Evolutionary conservation across 2,113 vertebrate species (phyloP), one percentile per base, ranked within the genome.

Genomic region (Suncus etruscus): DNA sequence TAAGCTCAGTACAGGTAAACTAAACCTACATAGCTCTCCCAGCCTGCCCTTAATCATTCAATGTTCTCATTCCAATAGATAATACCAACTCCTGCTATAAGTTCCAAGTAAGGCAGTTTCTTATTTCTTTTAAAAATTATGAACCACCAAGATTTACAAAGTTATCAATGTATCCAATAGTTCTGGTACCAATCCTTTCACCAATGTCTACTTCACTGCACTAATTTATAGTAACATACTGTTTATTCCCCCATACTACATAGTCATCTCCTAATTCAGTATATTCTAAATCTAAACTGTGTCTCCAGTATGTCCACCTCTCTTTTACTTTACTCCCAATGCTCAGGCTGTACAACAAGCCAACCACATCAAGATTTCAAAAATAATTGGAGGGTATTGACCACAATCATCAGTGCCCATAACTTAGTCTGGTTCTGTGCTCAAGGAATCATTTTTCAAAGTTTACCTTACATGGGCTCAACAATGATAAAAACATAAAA

Each of bases 361-460:
- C 48, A 92, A 61, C 15, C 80, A 27, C 63, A 83, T 83, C 73
- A 77, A 32, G 88, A 83, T 69, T n/a, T 69, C 58, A 89, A 79
- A 75, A 11, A 27, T 8, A 63, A 47, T 75, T 39, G 39, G 39
- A 39, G 39, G 39, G 39, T 3, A 39, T 39, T 39, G 39, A 39
- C 39, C 39, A 39, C 39, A 39, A 39, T 39, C 39, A 39, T 39
- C 39, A 39, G 39, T 39, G 39, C 39, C 39, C 39, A 39, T 3
- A 39, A 39, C 39, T 39, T 39, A 39, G 3, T 39, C 39, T 39
- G 39, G 39, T 39, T 39, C 39, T 39, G 39, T 39, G 39, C 39
- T 39, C 39, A 39, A 39, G 39, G 39, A 39, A 39, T 39, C 39
- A 5, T 91, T 93, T 66, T 68, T 45, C 24, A 88, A 90, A 27